Base-by-base conservation (phyloP, 2,888 invertebrate species). In the Eurytoma californica region DNA sequence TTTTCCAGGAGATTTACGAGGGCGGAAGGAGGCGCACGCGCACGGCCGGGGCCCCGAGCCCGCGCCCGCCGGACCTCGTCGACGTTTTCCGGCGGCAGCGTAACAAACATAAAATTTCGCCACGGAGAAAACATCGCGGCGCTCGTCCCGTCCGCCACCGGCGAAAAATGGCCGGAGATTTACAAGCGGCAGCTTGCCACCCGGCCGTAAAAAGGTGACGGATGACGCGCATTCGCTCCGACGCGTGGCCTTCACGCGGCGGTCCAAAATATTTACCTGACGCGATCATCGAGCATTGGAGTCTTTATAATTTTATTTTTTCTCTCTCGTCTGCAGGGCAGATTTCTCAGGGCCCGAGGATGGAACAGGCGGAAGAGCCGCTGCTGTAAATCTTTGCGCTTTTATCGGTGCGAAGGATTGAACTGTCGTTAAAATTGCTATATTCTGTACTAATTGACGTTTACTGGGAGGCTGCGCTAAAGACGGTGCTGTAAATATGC, bases 211-310 rank as follows among this genome's bases (percentile, higher is more conserved):
- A 39, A 39, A 39, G 39, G 4, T 39, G 39, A 39, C 39, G 7
- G 39, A 39, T 3, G 39, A 39, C 39, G 39, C 39, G 39, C 39
- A 18, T 18, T 51, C 30, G 47, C n/a, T 16, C 5, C 60, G 28
- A 53, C 65, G 39, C 66, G 72, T 73, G 72, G 72, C 78, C 72
- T 73, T 78, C 72, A 55, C 13, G 20, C n/a, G 12, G 24, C 30
- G 30, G 7, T 39, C 39, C 61, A 24, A 78, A 78, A 78, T 63
- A 78, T 72, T 78, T 78, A 72, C 77, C 77, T 72, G 77, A 53
- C 67, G 51, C 28, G 60, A 65, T 77, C 47, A 76, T 76, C 51
- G 75, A 47, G 65, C 61, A 12, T 24, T 39, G 39, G 39, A 39
- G 3, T 39, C 5, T 39, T 39, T 39, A 39, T 39, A 3, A 7